These are phyloP conservation scores for Uropetala carovei DNA, from an alignment of 2,888 invertebrate genomes.

Conservation along the genomic window DNA sequence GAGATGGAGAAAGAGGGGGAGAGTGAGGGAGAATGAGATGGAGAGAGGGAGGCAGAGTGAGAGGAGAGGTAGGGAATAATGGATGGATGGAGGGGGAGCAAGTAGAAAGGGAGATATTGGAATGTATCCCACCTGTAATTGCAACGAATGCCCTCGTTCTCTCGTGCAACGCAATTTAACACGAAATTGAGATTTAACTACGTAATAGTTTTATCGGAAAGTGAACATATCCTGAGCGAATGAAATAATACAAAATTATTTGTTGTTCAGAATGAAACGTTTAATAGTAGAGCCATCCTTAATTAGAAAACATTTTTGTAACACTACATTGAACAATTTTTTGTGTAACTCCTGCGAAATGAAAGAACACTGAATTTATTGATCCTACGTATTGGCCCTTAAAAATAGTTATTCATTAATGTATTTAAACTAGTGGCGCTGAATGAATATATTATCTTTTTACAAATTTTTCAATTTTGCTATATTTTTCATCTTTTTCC, in stretches of 20 bases:
- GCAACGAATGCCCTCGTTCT: too few relatives aligned
- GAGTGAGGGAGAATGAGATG: background rate
- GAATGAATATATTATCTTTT: too few relatives aligned
- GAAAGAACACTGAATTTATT: too few relatives aligned
- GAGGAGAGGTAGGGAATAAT: background rate
- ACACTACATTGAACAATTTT: too few relatives aligned
- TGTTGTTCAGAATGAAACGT: background rate
- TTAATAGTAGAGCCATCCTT: too few relatives aligned
- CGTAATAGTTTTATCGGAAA: background rate
- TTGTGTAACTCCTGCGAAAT: too few relatives aligned
- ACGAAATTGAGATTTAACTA: background rate
- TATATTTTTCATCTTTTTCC: too few relatives aligned
- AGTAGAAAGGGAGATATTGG: background rate
- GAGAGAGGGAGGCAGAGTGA: background rate
- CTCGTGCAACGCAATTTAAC: background rate
- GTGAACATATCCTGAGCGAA: background rate
- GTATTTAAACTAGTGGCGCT: too few relatives aligned
- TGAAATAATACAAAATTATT: background rate
- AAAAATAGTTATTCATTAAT: too few relatives aligned
- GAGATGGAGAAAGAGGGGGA: background rate
- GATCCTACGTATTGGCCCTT: too few relatives aligned
- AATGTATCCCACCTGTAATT: background rate
- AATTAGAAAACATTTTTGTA: too few relatives aligned
- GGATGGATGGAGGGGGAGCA: background rate
- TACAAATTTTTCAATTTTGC: too few relatives aligned